Evolutionary conservation across 2,113 vertebrate species (phyloP).

Genomic region (Sapajus apella): DNA sequence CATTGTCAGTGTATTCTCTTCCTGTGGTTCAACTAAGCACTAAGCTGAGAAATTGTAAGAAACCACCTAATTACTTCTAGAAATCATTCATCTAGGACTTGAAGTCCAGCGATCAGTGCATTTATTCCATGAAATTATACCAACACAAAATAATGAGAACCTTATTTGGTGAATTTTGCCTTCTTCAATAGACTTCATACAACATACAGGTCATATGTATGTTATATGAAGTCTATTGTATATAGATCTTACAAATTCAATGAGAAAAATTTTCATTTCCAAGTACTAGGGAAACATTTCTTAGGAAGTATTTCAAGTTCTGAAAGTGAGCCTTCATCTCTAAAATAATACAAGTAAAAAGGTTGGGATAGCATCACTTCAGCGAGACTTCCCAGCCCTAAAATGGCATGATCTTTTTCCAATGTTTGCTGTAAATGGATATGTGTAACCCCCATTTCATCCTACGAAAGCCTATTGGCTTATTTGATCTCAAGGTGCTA

Average conservation of each 20-base stretch:
- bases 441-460: background rate
- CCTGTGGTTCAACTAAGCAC: background rate
- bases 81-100: background rate
- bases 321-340: constrained; percentile 44
- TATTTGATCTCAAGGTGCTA: background rate
- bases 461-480: background rate
- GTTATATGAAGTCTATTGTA: background rate
- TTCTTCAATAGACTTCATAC: background rate
- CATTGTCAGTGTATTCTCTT: constrained; percentile 2
- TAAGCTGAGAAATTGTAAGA: constrained; percentile 12
- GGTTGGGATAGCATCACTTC: background rate
- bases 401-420: constrained; percentile 24
- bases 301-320: background rate
- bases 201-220: background rate
- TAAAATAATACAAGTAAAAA: constrained; percentile 15
- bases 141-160: background rate
- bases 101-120: background rate
- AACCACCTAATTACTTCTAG: background rate
- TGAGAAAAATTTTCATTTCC: background rate
- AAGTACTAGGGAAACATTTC: background rate
- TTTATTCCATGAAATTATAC: constrained; percentile 33
- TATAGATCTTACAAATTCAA: background rate
- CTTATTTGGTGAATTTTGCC: background rate
- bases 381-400: background rate
- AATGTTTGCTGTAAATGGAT: constrained; percentile 11